A percentile compares a stretch with the other conserved stretches of the same genome.
phyloP scores from a whole-genome alignment of 2,888 invertebrate species.

The Sinodicranocentrus sp. region DNA sequence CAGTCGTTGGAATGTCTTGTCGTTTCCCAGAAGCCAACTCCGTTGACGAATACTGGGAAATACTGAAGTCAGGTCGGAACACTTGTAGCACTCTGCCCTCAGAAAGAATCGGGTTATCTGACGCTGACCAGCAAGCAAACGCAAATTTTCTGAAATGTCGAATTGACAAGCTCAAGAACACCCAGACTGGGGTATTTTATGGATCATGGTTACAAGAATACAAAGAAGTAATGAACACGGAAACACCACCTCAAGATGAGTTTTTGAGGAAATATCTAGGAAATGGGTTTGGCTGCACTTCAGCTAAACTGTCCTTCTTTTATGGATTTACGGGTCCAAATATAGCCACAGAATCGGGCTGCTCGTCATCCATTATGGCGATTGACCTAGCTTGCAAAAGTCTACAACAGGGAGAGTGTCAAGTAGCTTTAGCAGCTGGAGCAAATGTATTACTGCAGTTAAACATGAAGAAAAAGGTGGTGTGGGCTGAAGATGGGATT shows the following conservation, averaged over 20 bases:
- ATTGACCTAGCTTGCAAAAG: constrained; percentile 62
- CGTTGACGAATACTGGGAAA: constrained; percentile 53
- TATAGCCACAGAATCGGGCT: constrained; percentile 56
- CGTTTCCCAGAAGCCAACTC: constrained; percentile 59
- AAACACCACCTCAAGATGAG: neutral
- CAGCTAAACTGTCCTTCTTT: constrained; percentile 61
- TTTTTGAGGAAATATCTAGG: constrained; percentile 64
- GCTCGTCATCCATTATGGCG: constrained; percentile 66
- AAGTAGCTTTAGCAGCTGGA: constrained; percentile 59
- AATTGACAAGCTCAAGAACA: neutral
- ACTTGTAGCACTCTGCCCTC: neutral
- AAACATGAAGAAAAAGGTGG: neutral
- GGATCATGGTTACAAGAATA: constrained; percentile 34
- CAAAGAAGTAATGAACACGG: constrained; percentile 1
- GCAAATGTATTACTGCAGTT: constrained; percentile 59
- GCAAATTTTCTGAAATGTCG: constrained; percentile 2
- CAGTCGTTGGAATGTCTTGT: constrained; percentile 59
- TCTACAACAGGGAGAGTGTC: constrained; percentile 48
- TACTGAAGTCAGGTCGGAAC: constrained; percentile 39
- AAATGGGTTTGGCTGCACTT: constrained; percentile 50
- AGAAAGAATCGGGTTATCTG: neutral
- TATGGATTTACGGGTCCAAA: constrained; percentile 65
- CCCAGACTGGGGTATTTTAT: constrained; percentile 7
- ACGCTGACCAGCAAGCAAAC: neutral
- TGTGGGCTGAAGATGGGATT: constrained; percentile 4